Evolutionary conservation across 1,140 invertebrate species (phyloP), one percentile per base, ranked within the genome.

Genomic region (Wiebesia pumilae): DNA sequence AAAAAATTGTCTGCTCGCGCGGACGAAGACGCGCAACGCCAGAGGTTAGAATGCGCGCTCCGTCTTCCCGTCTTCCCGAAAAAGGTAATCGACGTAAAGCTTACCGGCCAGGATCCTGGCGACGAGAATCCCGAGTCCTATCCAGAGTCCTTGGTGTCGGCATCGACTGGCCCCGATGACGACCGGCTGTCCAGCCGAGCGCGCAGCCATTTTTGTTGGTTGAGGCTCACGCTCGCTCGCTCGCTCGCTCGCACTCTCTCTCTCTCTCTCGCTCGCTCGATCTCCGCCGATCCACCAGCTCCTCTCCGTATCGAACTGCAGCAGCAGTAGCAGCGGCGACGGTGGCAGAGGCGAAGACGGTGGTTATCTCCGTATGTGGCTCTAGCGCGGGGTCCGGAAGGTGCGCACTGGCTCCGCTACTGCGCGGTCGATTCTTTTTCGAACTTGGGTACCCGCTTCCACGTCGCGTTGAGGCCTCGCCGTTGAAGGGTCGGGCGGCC

Each of bases 131-230:
- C 43, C 43, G 16, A 81, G 62, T 10, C 9, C 35, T 3, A 81
- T 12, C 54, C 58, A 65, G 35, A 81, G 58, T 1, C 47, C 77
- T 1, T n/a, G 40, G 10, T 33, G 77, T 6, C 30, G 9, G 3
- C 77, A n/a, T 33, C 27, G 47, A 43, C 79, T 62, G 79, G 21
- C 7, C 38, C 51, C 54, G 33, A 54, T 1, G 19, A 81, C 21
- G 79, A 35, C 58, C 79, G 58, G 79, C 38, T 33, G 79, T 35
- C 54, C 79, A 81, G 35, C 54, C 58, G 33, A 54, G 54, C 27
- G 62, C 79, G 79, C 78, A 80, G 78, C 79, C 79, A 81, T 81
- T 81, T 81, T 81, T 38, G 19, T 73, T 16, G 21, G 38, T 35
- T 38, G 43, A 51, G 40, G 35, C 35, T 47, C n/a, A 16, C 75